Evolutionary conservation across 2,888 invertebrate species (phyloP), one percentile per base, ranked within the genome.

Genomic region (Caenorhabditis parvicauda): DNA sequence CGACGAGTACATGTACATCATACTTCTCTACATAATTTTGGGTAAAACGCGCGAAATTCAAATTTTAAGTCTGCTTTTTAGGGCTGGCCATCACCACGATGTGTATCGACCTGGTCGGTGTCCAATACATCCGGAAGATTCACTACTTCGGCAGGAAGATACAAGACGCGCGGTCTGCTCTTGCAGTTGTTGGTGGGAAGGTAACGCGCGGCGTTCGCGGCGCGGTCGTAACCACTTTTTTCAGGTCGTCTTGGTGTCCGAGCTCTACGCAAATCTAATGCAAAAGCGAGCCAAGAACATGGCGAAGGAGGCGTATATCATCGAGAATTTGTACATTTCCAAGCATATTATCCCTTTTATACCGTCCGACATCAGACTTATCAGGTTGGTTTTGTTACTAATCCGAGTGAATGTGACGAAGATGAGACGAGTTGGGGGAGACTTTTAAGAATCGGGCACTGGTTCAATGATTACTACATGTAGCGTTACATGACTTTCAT

Each of bases 131-230:
- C 42, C 59, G 79, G 22, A 81, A 81, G 59, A 81, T 81, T 48
- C 81, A 81, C 58, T 81, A 81, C 54, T 81, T 81, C 54, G 81
- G 81, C 12, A 53, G 81, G 39, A 81, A 81, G 59, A 80, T 81
- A 21, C 77, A 78, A 44, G 79, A 81, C 54, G 81, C 81, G 19
- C 49, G 78, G 5, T 73, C 74, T 0, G 81, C 81, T 21, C 57
- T 81, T 53, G 81, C 81, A 2, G 79, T 81, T 14, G 81, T 81
- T 28, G 81, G 81, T 19, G 81, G 81, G 55, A 81, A 81, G 63
- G 80, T 77, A n/a, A 19, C 54, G 17, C 28, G 28, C 17, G 7
- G 14, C 25, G 5, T 17, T 37, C 19, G n/a, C n/a, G n/a, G n/a
- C n/a, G n/a, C 3, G 19, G 3, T 22, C 24, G 4, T n/a, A 50